Base-by-base conservation (phyloP, 1,140 invertebrate species). In the Cydia strobilella region DNA sequence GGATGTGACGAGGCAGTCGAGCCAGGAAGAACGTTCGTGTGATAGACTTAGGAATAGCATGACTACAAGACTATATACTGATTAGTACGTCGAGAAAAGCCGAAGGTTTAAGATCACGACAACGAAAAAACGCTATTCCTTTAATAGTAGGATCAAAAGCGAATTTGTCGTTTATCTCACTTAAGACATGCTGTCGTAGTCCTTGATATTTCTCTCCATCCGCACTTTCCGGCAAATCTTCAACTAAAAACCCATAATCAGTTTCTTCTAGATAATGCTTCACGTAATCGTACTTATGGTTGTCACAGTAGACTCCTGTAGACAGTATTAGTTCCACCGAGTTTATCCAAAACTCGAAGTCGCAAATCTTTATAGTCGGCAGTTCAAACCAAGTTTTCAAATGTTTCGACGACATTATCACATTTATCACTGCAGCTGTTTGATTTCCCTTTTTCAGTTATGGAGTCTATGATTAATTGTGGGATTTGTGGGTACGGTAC, bases 61-160 rank as follows among this genome's bases (percentile, higher is more conserved):
- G 48, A 2, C 6, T 7, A 51, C 48, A 51, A 12, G 48, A 51
- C 1, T 51, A 51, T 51, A 51, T 51, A 3, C 13, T 51, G n/a
- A 51, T 5, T 3, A 51, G 13, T n/a, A 51, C 6, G 15, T 51
- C 6, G 5, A 51, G 48, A n/a, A 51, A 51, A 15, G 48, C 48
- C 3, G 48, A 51, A 18, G 48, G 48, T 51, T 51, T 51, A 51
- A 51, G 48, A 18, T 51, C 48, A 15, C 5, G 13, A 51, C 48
- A 51, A 10, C 48, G 48, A 51, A 51, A 51, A 18, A 51, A 51
- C 48, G 48, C 48, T 51, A 51, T 51, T 51, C 48, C 48, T 51
- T 18, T 18, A 18, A 51, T n/a, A 51, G 48, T 51, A 51, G 48
- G 48, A 6, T 51, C 48, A 51, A 18, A 51, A 18, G 15, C n/a